These are phyloP conservation scores for Teleiodes luculella DNA, from an alignment of 2,888 invertebrate species.

Conservation along the genomic window DNA sequence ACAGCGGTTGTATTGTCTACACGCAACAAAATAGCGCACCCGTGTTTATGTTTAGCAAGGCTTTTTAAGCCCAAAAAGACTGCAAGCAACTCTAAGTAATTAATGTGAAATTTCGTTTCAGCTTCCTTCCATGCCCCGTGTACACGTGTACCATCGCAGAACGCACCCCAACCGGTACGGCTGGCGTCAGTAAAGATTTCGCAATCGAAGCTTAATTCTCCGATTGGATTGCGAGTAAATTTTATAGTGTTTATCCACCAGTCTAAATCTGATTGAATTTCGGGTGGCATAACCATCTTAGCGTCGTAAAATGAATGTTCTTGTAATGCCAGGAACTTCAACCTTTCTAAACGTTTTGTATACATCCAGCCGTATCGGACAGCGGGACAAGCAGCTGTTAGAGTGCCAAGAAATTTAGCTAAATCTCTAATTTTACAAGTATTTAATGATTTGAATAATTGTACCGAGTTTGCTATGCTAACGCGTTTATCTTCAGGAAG, in stretches of 20 bases:
- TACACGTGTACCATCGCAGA: neutral
- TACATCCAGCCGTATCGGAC: neutral
- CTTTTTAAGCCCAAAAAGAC: neutral
- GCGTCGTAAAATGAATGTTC: neutral
- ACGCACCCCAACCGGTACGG: slow-evolving; percentile 4
- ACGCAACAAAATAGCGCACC: neutral
- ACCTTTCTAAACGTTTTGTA: neutral
- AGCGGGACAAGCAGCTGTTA: neutral
- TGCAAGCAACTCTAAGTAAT: neutral
- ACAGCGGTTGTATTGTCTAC: neutral
- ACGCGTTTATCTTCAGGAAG: neutral
- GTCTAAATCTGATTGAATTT: neutral
- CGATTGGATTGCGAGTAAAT: no score
- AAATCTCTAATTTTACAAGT: neutral
- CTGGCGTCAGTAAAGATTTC: neutral
- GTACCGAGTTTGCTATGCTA: neutral
- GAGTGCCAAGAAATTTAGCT: neutral
- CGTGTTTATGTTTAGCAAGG: neutral
- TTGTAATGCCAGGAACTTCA: neutral
- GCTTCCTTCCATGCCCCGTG: neutral
- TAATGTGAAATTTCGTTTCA: neutral
- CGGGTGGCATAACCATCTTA: neutral
- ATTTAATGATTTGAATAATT: neutral
- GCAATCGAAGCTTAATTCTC: neutral
- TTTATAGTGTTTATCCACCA: neutral